Evolutionary conservation across 2,888 invertebrate genomes (phyloP), one percentile per base, ranked within the genome.

Genomic region (Heliconius sara): DNA sequence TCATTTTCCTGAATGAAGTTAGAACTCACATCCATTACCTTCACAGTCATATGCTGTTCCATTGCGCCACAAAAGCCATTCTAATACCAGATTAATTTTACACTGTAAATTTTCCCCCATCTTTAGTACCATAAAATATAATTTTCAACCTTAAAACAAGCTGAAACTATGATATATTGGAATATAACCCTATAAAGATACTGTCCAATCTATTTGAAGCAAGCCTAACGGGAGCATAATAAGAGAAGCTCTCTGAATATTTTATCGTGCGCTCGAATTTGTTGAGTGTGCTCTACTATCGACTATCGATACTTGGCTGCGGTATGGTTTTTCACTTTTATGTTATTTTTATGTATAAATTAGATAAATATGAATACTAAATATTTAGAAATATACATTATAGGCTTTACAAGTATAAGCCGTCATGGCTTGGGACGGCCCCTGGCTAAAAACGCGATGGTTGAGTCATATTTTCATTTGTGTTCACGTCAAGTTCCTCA

Each of bases 211-310:
- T 63, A 68, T 68, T 75, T 68, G 57, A 71, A 16, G 57, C 43
- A 19, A 74, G 67, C 74, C 74, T 74, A 78, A 74, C 74, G 67
- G 78, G 75, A 68, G 76, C 79, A 73, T 76, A 76, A 80, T 80
- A 76, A 73, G 79, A 73, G 79, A 43, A 66, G 52, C 80, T 71
- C 79, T 80, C 67, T 63, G 80, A 79, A 80, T 80, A 80, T 80
- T 80, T 79, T 76, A 78, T 68, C 74, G 47, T 72, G 47, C 67
- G 79, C 76, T 68, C 52, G 66, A 72, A 80, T 68, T 67, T 79
- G 63, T 80, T 60, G 76, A 81, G 81, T 76, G 81, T 80, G 70
- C 81, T 81, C 77, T 25, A n/a, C 52, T 76, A 81, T 80, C 73
- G 72, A 76, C 66, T 60, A 77, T 76, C 76, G 73, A 78, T 79